Base-by-base conservation (phyloP, 2,113 vertebrate species). In the Oncorhynchus nerka region DNA sequence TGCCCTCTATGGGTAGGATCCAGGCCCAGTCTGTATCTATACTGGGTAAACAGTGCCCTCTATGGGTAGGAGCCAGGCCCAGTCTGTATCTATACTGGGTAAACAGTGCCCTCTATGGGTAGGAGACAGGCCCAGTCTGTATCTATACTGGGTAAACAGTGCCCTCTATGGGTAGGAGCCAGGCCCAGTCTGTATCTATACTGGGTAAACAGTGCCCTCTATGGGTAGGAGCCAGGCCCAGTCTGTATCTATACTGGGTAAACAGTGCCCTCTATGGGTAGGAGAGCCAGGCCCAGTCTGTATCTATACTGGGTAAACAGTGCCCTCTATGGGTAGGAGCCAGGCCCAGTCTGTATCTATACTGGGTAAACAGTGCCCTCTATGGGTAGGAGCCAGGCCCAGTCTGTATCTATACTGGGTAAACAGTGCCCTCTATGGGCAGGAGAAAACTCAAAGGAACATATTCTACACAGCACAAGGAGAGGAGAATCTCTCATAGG, bases 41-140 rank as follows among this genome's bases (percentile, higher is more conserved):
- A 9, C 19, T 22, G 48, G 89, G 84, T 87, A 84, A 94, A 95
- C 91, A 96, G 91, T 92, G 93, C 96, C 97, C 94, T 85, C 97
- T 30, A 30, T 28, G 32, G 32, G 32, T 5, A 32, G 32, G 32
- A 32, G 32, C 0, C 20, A 70, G 24, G 34, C 12, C 5, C 39
- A 26, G 68, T 32, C 1, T 16, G 20, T 13, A 2, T 6, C 34
- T 24, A 45, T 19, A 9, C 19, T 22, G 49, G 89, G 84, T 87
- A 84, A 94, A 95, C 91, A 96, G 91, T 92, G 93, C 96, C 97
- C 94, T 85, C 97, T 95, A 91, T 87, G 84, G 93, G 78, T 9
- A 22, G 0, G 39, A 0, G 26, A 2, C 26, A 26, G 26, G 26
- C 26, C 0, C 26, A 2, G 26, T 26, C 26, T 26, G 26, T 26